phyloP scores from a whole-genome alignment of 2,113 vertebrate genomes.

The Xiphophorus hellerii region DNA sequence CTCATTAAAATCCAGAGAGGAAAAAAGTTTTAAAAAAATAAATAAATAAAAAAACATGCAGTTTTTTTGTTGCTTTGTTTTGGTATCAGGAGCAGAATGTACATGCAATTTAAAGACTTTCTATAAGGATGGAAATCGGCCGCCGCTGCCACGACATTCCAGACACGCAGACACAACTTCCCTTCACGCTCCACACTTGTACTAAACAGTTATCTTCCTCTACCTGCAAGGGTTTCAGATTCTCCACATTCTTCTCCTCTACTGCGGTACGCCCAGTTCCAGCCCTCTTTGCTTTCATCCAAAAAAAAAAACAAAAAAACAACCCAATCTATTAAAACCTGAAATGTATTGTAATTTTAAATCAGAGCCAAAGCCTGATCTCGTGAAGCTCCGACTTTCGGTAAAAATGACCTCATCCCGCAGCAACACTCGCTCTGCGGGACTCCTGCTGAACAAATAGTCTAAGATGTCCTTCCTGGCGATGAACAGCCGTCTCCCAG shows the following conservation, averaged over 20 bases:
- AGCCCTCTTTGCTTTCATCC: slow-evolving; percentile 7
- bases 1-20: slow-evolving; percentile 1
- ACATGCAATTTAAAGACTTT: slow-evolving; percentile 43
- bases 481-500: slow-evolving; percentile 15
- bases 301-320: background rate
- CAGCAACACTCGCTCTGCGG: background rate
- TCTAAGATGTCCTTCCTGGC: slow-evolving; percentile 19
- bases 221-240: slow-evolving; percentile 10
- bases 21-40: no score
- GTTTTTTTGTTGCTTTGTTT: background rate
- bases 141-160: slow-evolving; percentile 46
- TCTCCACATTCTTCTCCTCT: slow-evolving; percentile 15
- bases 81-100: slow-evolving; percentile 15
- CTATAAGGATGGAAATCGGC: slow-evolving; percentile 47
- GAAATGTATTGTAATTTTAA: slow-evolving; percentile 1
- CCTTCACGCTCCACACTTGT: slow-evolving; percentile 23
- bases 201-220: slow-evolving; percentile 12
- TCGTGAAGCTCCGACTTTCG: background rate
- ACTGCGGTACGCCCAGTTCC: background rate
- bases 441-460: background rate
- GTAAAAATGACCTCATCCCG: background rate
- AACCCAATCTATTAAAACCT: background rate
- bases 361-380: background rate
- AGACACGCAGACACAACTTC: slow-evolving; percentile 22
- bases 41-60: no score